Conservation (phyloP, 2,113 vertebrate genomes). For the Mormyrus lacerda region DNA sequence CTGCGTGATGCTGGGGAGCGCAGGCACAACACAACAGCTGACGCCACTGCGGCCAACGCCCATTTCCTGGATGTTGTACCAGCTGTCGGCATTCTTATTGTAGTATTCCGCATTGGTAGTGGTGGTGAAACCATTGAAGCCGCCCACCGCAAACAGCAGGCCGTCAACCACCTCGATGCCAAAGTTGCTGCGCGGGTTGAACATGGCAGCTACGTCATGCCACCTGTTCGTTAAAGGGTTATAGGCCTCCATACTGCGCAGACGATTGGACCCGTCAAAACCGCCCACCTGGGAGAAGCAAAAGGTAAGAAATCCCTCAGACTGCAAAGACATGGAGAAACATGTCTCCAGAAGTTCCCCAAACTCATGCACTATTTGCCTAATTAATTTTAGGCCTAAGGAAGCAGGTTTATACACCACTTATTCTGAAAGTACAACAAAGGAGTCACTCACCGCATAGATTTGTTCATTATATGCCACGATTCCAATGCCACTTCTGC, state of each 20-base stretch:
- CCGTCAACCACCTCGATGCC: background rate
- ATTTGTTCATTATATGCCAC: background rate
- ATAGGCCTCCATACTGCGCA: background rate
- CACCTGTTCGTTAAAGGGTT: background rate
- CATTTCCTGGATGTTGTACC: background rate
- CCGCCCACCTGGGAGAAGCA: background rate
- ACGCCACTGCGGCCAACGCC: background rate
- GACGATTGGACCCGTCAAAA: background rate
- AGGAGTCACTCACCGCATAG: background rate
- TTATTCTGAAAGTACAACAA: background rate
- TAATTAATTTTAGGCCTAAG: background rate
- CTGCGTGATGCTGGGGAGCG: background rate
- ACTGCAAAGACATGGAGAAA: background rate
- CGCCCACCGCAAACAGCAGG: background rate
- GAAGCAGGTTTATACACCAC: background rate
- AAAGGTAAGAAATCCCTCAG: background rate
- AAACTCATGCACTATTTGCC: background rate
- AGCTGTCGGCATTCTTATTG: background rate
- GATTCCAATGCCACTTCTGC: background rate
- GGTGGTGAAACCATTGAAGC: background rate
- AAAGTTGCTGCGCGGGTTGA: background rate
- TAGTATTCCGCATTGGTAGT: background rate
- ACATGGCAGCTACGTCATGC: background rate
- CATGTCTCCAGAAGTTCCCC: background rate
- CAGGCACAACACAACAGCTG: background rate